These are phyloP conservation scores for Micromesistius poutassou DNA, from an alignment of 2,797 vertebrate genomes.

Conservation along the genomic window DNA sequence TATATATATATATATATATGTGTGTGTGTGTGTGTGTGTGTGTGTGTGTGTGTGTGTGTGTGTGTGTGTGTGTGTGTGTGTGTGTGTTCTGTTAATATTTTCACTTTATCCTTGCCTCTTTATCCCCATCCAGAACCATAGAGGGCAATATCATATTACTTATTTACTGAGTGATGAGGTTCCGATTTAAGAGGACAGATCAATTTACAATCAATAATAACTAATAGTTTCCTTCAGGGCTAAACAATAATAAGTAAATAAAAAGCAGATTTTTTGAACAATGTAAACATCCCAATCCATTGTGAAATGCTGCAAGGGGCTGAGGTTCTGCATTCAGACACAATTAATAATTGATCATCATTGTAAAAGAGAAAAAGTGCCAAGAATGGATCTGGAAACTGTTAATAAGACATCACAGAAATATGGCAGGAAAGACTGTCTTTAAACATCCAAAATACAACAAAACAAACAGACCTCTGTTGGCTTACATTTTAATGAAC, in stretches of 20 bases:
- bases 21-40: no score
- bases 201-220: not conserved
- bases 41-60: no score
- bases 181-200: not conserved
- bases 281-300: not conserved
- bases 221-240: not conserved
- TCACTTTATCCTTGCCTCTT: not conserved
- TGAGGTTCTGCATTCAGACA: not conserved
- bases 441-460: not conserved
- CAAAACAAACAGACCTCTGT: not conserved
- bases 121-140: not conserved
- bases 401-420: not conserved
- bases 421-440: not conserved
- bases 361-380: not conserved
- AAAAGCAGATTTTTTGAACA: not conserved
- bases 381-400: not conserved
- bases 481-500: conserved; percentile 6
- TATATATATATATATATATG: no score
- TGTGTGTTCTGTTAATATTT: not conserved
- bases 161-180: not conserved
- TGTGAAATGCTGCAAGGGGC: not conserved
- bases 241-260: not conserved
- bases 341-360: not conserved
- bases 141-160: not conserved
- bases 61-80: no score